A percentile compares a stretch with the other conserved stretches of the same genome.
These are phyloP conservation scores for Thysanoteuthis rhombus DNA, from an alignment of 2,888 invertebrate genomes.

Conservation along the genomic window DNA sequence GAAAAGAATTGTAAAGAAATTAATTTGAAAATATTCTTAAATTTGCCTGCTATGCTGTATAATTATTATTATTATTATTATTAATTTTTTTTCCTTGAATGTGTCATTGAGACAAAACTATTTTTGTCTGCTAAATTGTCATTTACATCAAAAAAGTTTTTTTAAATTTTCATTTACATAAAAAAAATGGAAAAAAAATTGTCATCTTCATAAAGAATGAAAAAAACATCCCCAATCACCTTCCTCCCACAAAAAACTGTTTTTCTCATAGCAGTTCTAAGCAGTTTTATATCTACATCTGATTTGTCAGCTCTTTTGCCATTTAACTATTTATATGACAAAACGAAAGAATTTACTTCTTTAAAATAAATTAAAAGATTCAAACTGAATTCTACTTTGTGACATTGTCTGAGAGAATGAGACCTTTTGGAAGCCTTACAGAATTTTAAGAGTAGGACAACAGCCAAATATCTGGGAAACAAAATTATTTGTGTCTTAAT, in stretches of 20 bases:
- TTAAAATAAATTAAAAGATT: not conserved
- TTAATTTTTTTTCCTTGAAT: not conserved
- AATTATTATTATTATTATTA: not conserved
- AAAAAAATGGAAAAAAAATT: not conserved
- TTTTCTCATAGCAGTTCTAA: not conserved
- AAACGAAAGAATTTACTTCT: not conserved
- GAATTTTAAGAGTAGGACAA: not conserved
- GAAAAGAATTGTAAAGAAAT: not conserved
- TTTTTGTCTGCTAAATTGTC: not conserved
- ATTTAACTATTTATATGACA: not conserved
- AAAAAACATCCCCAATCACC: not conserved
- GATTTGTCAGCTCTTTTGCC: not conserved
- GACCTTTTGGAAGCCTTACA: not conserved
- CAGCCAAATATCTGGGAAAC: not conserved
- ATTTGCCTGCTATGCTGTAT: not conserved
- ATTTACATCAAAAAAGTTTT: not conserved
- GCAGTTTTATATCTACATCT: not conserved
- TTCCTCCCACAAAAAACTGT: slow-evolving; percentile 12
- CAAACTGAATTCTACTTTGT: not conserved
- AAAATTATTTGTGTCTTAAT: not conserved
- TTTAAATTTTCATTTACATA: not conserved
- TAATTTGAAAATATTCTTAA: not conserved
- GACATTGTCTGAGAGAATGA: not conserved
- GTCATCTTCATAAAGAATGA: not conserved
- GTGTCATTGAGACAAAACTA: not conserved